Evolutionary conservation across 2,113 vertebrate species (phyloP), one percentile per base, ranked within the genome.

Genomic region (Diphyllodes magnificus): DNA sequence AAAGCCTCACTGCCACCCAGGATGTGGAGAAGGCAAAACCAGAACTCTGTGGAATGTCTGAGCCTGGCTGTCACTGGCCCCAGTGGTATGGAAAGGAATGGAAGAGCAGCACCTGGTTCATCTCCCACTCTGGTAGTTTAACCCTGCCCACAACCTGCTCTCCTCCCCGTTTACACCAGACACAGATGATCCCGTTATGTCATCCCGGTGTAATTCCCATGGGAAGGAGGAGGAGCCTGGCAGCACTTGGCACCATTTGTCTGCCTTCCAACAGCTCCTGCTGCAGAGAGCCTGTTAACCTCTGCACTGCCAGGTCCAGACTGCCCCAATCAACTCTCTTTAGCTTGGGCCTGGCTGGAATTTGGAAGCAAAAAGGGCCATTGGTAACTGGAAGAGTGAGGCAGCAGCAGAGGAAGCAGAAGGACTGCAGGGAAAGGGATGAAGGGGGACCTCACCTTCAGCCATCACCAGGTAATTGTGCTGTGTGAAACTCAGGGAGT

Each of bases 191-290:
- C 61, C 78, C 2, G 6, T 72, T 68, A 25, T 10, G 28, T 44
- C 65, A 86, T 1, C 57, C 69, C 10, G 11, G 10, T 45, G 33
- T 11, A 27, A 61, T 59, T 54, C 23, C 21, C 45, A 31, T 0
- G 42, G 56, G 19, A 14, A 93, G 70, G 50, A 90, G 23, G 53
- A 86, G 42, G 24, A 31, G 7, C 1, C 3, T 59, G 66, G 76
- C 66, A 90, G 90, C 76, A 66, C 69, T 86, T 73, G 73, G 82
- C 79, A 82, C 21, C 82, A 25, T 54, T 90, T 83, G 15, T 70
- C 68, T 49, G 39, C 59, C 25, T 28, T 13, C 53, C 35, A 51
- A 18, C 6, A 54, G 54, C 35, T 44, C 33, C 42, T 70, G 31
- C 39, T 71, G 72, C 87, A 90, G 40, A 72, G 42, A 69, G 21